Conservation (phyloP, 2,888 invertebrate genomes). For the Aromia moschata region DNA sequence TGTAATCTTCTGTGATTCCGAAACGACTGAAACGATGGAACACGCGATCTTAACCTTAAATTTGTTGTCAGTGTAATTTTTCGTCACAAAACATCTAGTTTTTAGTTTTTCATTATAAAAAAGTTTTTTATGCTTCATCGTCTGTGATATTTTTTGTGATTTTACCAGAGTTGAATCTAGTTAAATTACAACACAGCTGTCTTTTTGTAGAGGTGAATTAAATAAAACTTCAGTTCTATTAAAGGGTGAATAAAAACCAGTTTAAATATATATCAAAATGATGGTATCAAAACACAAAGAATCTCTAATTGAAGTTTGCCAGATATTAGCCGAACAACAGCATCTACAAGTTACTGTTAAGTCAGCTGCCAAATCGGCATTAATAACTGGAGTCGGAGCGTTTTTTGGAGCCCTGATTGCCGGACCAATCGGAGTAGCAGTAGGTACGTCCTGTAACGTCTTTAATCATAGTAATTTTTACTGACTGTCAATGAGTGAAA, state of each 20-base stretch:
- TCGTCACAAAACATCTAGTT: too few relatives aligned
- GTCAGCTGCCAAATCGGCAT: slow-evolving; percentile 57
- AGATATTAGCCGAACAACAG: slow-evolving; percentile 53
- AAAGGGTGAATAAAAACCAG: too few relatives aligned
- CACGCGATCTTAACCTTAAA: too few relatives aligned
- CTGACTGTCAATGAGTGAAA: not conserved
- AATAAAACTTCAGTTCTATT: too few relatives aligned
- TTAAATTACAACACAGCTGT: too few relatives aligned
- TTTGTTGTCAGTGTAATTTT: too few relatives aligned
- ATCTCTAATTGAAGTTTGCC: slow-evolving; percentile 52
- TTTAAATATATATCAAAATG: too few relatives aligned
- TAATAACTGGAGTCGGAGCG: slow-evolving; percentile 54
- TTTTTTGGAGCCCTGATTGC: slow-evolving; percentile 57
- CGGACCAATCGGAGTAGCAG: slow-evolving; percentile 59
- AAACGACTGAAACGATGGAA: too few relatives aligned
- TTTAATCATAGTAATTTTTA: not conserved
- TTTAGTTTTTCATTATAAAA: too few relatives aligned
- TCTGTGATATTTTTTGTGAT: not conserved
- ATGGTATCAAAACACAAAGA: slow-evolving; percentile 30
- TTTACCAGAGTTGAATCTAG: not conserved
- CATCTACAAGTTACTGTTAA: slow-evolving; percentile 54
- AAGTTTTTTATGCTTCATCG: not conserved
- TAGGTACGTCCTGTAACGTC: slow-evolving; percentile 50
- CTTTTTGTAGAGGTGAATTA: too few relatives aligned
- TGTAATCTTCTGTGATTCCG: too few relatives aligned